These are phyloP conservation scores for Sparus aurata DNA, from an alignment of 2,797 vertebrate genomes.

Conservation along the genomic window DNA sequence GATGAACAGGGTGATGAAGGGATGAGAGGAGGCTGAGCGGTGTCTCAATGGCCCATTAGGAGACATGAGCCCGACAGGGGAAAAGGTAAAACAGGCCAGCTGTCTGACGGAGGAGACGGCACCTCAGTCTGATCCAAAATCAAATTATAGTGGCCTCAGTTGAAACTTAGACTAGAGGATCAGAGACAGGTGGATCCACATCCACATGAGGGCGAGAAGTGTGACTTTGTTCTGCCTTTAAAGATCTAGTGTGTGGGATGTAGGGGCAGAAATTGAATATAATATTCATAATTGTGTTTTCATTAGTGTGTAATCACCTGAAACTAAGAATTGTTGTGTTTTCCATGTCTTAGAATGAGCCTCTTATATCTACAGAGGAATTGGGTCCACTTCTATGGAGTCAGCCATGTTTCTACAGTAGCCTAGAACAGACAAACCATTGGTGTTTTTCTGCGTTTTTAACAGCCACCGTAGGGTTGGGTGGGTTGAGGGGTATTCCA, in stretches of 20 bases:
- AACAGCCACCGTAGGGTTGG: too few species aligned
- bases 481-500: too few species aligned
- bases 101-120: slow-evolving; percentile 69
- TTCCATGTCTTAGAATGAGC: too few species aligned
- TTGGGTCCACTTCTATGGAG: too few species aligned
- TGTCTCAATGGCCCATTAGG: slow-evolving; percentile 86
- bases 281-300: too few species aligned
- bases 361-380: too few species aligned
- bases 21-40: slow-evolving; percentile 79
- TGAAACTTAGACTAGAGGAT: slow-evolving; percentile 52
- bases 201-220: slow-evolving; percentile 39
- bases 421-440: too few species aligned
- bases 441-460: too few species aligned
- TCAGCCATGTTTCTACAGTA: too few species aligned
- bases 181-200: slow-evolving; percentile 42
- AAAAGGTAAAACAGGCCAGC: slow-evolving; percentile 79
- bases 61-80: slow-evolving; percentile 78
- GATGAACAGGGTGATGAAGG: slow-evolving; percentile 80
- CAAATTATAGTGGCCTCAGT: slow-evolving; percentile 70
- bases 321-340: too few species aligned
- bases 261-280: too few species aligned
- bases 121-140: slow-evolving; percentile 73
- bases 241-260: not conserved
- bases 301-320: too few species aligned
- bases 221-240: not conserved